Conservation (phyloP, 2,113 vertebrate genomes). For the Gymnobelideus leadbeateri region DNA sequence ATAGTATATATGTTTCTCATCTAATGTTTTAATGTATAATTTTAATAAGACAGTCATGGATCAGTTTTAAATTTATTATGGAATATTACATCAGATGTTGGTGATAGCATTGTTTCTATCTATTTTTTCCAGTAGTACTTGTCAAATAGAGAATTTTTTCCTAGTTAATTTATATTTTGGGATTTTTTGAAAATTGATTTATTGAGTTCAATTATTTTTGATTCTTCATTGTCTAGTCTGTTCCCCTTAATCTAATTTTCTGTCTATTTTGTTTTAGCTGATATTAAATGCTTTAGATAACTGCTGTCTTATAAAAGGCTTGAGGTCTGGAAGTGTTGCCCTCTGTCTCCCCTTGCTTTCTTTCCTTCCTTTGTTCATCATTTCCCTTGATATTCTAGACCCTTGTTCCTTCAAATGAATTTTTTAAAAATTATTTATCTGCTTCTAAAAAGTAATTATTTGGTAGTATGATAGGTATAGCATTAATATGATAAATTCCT, state of each 20-base stretch:
- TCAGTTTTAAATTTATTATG: neutral
- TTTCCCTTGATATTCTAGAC: neutral
- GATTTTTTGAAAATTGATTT: neutral
- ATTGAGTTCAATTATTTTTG: neutral
- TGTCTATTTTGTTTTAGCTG: neutral
- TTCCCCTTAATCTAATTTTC: neutral
- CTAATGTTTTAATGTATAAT: neutral
- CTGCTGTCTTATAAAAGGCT: no score
- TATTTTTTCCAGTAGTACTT: neutral
- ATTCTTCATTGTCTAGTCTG: neutral
- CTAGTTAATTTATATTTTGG: neutral
- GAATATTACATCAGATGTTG: neutral
- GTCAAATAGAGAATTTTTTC: neutral
- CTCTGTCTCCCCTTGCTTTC: neutral
- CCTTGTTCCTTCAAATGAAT: neutral
- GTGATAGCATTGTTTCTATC: neutral
- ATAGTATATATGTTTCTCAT: neutral
- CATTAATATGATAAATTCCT: neutral
- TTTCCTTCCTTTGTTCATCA: neutral
- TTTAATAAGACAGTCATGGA: neutral
- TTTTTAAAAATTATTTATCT: neutral
- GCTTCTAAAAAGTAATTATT: neutral
- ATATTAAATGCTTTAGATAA: neutral
- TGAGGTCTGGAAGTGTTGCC: neutral
- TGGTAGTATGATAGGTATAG: neutral